A percentile compares a stretch with the other conserved stretches of the same genome.
Evolutionary conservation across 2,888 invertebrate genomes (phyloP).

Genomic region (Hyposoter dolosus): DNA sequence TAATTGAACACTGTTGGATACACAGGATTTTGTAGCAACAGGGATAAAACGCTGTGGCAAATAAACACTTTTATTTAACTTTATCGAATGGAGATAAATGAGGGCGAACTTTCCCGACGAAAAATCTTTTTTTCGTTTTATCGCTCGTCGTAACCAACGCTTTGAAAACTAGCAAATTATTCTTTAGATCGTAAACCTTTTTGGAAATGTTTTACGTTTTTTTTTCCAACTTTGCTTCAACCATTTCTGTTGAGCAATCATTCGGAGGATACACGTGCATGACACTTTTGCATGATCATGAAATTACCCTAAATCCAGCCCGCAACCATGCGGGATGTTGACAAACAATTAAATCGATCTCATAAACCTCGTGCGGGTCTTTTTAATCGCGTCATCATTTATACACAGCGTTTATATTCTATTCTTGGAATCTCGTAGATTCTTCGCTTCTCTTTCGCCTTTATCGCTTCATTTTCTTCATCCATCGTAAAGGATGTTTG

Average conservation of each 20-base stretch:
- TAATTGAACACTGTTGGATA: background rate
- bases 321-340: conserved; percentile 21
- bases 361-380: conserved; percentile 47
- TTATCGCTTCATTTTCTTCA: conserved; percentile 9
- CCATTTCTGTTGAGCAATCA: background rate
- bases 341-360: conserved; percentile 46
- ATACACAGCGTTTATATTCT: conserved; percentile 6
- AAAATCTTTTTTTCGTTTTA: conserved; percentile 20
- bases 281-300: background rate
- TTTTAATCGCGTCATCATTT: background rate
- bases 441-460: background rate
- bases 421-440: background rate
- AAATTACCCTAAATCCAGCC: conserved; percentile 32
- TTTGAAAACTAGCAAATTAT: background rate
- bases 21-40: background rate
- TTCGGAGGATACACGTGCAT: background rate
- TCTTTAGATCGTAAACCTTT: background rate
- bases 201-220: conserved; percentile 9
- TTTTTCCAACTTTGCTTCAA: background rate
- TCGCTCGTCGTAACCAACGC: background rate
- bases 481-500: conserved; percentile 10
- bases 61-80: conserved; percentile 25
- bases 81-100: conserved; percentile 24
- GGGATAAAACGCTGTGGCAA: conserved; percentile 34
- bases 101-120: background rate